Conservation (phyloP, 2,113 vertebrate genomes). For the Zeus faber region DNA sequence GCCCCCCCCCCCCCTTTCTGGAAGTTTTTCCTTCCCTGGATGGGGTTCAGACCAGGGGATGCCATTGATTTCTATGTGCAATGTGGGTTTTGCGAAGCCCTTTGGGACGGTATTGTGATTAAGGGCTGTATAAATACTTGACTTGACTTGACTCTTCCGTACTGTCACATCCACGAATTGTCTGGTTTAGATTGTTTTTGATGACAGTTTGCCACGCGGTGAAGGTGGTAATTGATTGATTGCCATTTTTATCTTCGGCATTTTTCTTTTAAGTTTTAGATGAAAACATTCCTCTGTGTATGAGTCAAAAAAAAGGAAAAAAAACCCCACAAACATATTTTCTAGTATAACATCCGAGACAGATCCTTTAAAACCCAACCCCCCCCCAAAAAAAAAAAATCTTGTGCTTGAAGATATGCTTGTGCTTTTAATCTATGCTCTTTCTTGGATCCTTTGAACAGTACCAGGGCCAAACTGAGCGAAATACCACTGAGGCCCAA, state of each 20-base stretch:
- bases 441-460: too few relatives aligned
- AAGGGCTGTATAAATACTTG: too few relatives aligned
- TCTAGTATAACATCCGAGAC: background rate
- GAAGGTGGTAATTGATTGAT: constrained; percentile 10
- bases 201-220: constrained; percentile 16
- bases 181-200: constrained; percentile 36
- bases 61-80: too few relatives aligned
- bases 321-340: background rate
- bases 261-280: constrained; percentile 9
- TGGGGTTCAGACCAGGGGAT: too few relatives aligned
- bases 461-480: too few relatives aligned
- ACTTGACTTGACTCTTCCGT: constrained; percentile 22
- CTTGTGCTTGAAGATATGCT: too few relatives aligned
- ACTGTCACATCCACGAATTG: constrained; percentile 57
- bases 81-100: too few relatives aligned
- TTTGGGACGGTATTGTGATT: too few relatives aligned
- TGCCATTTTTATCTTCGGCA: constrained; percentile 15
- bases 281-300: constrained; percentile 12
- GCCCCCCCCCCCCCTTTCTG: too few relatives aligned
- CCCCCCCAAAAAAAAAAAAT: background rate
- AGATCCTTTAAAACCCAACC: background rate
- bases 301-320: constrained; percentile 13
- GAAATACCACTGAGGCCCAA: too few relatives aligned
- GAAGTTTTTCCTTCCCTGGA: too few relatives aligned
- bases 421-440: too few relatives aligned